phyloP scores from a whole-genome alignment of 2,888 invertebrate species.

The Coremacera marginata region DNA sequence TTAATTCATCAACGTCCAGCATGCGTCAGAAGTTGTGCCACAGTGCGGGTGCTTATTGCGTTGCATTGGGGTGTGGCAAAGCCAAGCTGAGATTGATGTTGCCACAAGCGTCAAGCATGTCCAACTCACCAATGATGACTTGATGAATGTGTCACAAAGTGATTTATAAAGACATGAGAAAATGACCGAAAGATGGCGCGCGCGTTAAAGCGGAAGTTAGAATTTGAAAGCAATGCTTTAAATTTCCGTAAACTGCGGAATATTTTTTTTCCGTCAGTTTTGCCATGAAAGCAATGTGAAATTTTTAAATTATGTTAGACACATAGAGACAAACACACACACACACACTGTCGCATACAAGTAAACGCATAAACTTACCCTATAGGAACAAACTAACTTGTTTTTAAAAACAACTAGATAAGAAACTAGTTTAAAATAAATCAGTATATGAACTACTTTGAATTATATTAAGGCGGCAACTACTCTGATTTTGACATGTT shows the following conservation, averaged over 20 bases:
- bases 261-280: slow-evolving; percentile 46
- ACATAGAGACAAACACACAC: not conserved
- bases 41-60: not conserved
- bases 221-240: slow-evolving; percentile 38
- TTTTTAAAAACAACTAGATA: no score
- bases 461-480: no score
- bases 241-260: slow-evolving; percentile 42
- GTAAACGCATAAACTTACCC: not conserved
- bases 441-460: no score
- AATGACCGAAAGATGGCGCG: slow-evolving; percentile 33
- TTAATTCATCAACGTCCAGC: not conserved
- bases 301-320: slow-evolving; percentile 18
- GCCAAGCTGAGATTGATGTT: not conserved
- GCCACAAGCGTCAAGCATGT: slow-evolving; percentile 1
- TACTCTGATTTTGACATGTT: no score
- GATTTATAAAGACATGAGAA: slow-evolving; percentile 30
- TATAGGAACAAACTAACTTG: no score
- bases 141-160: slow-evolving; percentile 33
- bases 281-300: slow-evolving; percentile 46
- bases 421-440: no score
- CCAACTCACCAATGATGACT: not conserved
- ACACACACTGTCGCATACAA: not conserved
- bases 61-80: not conserved
- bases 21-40: not conserved
- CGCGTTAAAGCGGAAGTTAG: slow-evolving; percentile 35